Evolutionary conservation across 2,113 vertebrate genomes (phyloP).

Genomic region (Oryzias melastigma): DNA sequence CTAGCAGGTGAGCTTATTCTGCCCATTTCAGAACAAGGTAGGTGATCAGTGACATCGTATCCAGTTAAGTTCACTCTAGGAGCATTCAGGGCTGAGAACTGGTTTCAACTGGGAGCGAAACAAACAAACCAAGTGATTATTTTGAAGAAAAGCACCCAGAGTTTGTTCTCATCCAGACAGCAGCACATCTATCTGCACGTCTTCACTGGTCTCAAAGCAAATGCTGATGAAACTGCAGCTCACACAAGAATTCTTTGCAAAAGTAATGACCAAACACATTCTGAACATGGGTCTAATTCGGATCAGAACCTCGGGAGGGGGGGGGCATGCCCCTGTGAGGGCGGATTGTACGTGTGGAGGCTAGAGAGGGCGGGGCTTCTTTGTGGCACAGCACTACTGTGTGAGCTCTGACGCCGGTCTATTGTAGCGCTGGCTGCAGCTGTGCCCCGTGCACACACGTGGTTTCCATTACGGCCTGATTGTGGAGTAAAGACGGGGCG

Average conservation of each 20-base stretch:
- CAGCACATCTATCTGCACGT: slow-evolving; percentile 23
- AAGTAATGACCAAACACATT: slow-evolving; percentile 10
- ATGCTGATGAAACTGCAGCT: slow-evolving; percentile 23
- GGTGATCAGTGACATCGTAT: too few relatives aligned
- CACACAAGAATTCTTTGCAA: slow-evolving; percentile 25
- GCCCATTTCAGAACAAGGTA: too few relatives aligned
- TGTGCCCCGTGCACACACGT: slow-evolving; percentile 59
- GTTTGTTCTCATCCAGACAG: slow-evolving; percentile 11
- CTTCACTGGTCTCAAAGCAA: slow-evolving; percentile 17
- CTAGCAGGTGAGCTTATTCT: too few relatives aligned
- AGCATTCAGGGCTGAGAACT: too few relatives aligned
- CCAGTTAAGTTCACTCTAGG: too few relatives aligned
- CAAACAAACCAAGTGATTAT: too few relatives aligned
- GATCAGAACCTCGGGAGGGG: neutral
- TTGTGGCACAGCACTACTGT: slow-evolving; percentile 51
- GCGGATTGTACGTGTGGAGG: neutral
- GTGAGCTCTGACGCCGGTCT: slow-evolving; percentile 62
- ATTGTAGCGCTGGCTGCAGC: slow-evolving; percentile 67
- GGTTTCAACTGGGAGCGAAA: too few relatives aligned
- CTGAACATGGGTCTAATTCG: slow-evolving; percentile 39
- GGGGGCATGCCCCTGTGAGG: slow-evolving; percentile 22
- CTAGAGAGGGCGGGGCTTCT: slow-evolving; percentile 14
- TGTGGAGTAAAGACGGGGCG: slow-evolving; percentile 55
- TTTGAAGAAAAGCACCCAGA: too few relatives aligned
- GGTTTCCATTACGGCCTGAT: slow-evolving; percentile 66